Evolutionary conservation across 2,888 invertebrate species (phyloP), one percentile per base, ranked within the genome.

Genomic region (Drosophila prolongata): DNA sequence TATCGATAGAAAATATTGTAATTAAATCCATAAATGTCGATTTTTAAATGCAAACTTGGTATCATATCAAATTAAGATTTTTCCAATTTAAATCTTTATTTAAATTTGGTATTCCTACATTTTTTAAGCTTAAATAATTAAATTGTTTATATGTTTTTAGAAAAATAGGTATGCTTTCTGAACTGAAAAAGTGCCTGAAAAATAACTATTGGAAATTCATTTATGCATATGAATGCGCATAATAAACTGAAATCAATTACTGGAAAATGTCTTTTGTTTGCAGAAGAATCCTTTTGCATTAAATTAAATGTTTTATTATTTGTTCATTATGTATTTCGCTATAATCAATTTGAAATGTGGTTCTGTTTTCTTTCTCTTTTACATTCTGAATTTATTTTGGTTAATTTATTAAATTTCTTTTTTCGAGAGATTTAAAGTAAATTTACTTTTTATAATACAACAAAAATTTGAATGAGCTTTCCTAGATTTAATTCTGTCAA

Each of bases 181-280:
- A 19, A n/a, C 1, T 37, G 3, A 24, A 5, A 56, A 19, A 35
- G 24, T 30, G 38, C 16, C 8, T 2, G 1, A 19, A 38, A 30
- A 38, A 40, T 40, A 13, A 16, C 11, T 9, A n/a, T n/a, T 16
- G 6, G 14, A 30, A 40, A 42, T 42, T 3, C 2, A 42, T 24
- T 10, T 13, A 14, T 42, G 6, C 10, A 37, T 58, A 61, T 38
- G 46, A 16, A 16, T 2, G 16, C 24, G n/a, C 14, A 13, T 62
- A 61, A 40, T 62, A 14, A 62, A 34, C 47, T 27, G 27, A 49
- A 62, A 62, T 62, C 42, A 47, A 24, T 35, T 62, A 11, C 6
- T 40, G 38, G 66, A 53, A 66, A 53, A 34, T 52, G 67, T 37
- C 19, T 14, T 46, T 66, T 54, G 38, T 67, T 38, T 44, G 19